Base-by-base conservation (phyloP, 2,888 invertebrate genomes). In the Ischnus inquisitorius region DNA sequence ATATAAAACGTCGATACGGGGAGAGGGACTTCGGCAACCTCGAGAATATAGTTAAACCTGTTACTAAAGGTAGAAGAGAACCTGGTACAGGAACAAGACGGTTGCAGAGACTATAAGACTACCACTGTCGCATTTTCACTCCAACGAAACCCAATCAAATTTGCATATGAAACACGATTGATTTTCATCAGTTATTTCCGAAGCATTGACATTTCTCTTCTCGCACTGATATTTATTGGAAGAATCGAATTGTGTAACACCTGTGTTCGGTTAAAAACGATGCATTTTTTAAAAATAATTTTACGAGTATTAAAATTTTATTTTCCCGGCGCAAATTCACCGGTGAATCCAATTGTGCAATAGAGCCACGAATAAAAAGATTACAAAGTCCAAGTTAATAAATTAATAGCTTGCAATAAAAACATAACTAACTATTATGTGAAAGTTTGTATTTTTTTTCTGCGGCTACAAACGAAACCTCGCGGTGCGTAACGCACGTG, bases 391-490 rank as follows among this genome's bases (percentile, higher is more conserved):
- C 34, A 1, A 1, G n/a, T 41, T 34, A 4, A 57, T 41, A 43
- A 57, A 16, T 25, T 54, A 54, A 54, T 22, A 54, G 16, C 54
- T 34, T 41, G 28, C 46, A 46, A 74, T 62, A 74, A 60, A 74
- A 8, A n/a, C 25, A 4, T 8, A 34, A 43, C 8, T 57, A 67
- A 43, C 22, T 46, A 69, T 72, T 68, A 46, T n/a, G 60, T 68
- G 72, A 82, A 78, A 82, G 39, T 60, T 22, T 62, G 51, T 3
- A 46, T 76, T 76, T 54, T 57, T 39, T 34, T 62, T 64, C 16
- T 64, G 19, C 14, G 6, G 10, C n/a, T 41, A 16, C 54, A 54
- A n/a, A 62, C 57, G 64, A n/a, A 14, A 43, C 28, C 8, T 16
- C 10, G 46, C 8, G 19, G 41, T 43, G 74, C 25, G 57, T 57